Percentiles rank a stretch among this genome's conserved stretches.
phyloP scores from a whole-genome alignment of 2,888 invertebrate genomes.

The Tiphia femorata region DNA sequence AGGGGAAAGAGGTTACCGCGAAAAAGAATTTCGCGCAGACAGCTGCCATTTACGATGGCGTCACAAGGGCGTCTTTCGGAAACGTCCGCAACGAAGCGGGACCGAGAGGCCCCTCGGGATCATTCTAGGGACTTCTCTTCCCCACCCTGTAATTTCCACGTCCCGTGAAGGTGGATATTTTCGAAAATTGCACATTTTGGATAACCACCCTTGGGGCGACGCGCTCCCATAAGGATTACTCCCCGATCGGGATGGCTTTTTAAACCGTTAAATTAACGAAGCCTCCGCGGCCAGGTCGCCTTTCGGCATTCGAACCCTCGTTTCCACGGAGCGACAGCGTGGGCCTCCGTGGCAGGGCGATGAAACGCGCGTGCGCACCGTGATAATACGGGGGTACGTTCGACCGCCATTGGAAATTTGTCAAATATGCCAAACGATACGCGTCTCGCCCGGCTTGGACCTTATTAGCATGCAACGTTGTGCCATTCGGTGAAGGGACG shows the following conservation, averaged over 20 bases:
- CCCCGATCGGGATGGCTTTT: slow-evolving; percentile 30
- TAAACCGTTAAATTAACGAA: slow-evolving; percentile 48
- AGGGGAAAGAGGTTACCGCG: slow-evolving; percentile 33
- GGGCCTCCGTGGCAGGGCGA: background rate
- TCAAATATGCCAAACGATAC: too few species aligned
- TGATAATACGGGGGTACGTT: slow-evolving; percentile 2
- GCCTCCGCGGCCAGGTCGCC: slow-evolving; percentile 12
- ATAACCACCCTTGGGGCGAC: slow-evolving; percentile 44
- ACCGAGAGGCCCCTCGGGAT: slow-evolving; percentile 29
- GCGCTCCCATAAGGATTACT: slow-evolving; percentile 24
- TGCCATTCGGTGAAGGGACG: too few species aligned
- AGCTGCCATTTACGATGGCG: slow-evolving; percentile 51
- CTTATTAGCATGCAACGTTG: too few species aligned
- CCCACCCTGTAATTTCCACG: slow-evolving; percentile 61
- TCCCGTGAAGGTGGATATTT: slow-evolving; percentile 59
- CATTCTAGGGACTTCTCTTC: slow-evolving; percentile 43
- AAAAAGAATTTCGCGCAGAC: slow-evolving; percentile 39
- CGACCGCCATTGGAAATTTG: background rate
- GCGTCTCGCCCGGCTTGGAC: too few species aligned
- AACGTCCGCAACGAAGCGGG: slow-evolving; percentile 35
- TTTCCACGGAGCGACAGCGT: slow-evolving; percentile 19
- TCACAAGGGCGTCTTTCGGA: slow-evolving; percentile 38
- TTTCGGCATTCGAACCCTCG: slow-evolving; percentile 8
- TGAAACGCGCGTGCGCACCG: background rate
- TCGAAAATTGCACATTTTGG: slow-evolving; percentile 58